Evolutionary conservation across 1,140 invertebrate species (phyloP), one percentile per base, ranked within the genome.

Genomic region (Thaumatotibia leucotreta): DNA sequence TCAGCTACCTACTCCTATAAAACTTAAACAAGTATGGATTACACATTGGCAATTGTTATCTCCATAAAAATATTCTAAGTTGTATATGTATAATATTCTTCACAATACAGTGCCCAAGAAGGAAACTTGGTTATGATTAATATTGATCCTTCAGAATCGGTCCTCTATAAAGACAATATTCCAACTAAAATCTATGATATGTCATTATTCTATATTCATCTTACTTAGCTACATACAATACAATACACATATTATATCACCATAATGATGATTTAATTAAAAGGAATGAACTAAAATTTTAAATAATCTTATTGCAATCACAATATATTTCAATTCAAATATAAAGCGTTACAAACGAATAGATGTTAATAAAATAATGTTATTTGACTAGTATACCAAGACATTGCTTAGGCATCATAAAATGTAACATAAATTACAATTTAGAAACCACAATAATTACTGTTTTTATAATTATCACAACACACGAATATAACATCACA

Each of bases 401-500:
- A 10, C 2, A 39, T 10, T 10, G 10, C 3, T 29, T 31, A 14
- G 52, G n/a, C 17, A 27, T 27, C 52, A 58, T 14, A 29, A 27
- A 58, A 14, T 31, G 52, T 58, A 58, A 24, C n/a, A 27, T 58
- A 14, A 27, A 27, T 14, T 58, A 58, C 52, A 54, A 27, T 27
- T 58, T 58, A 58, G 11, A 20, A 58, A 58, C 52, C 23, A 58
- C 4, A n/a, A 58, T 27, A 24, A 27, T 58, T 4, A 58, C 29
- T 27, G 0, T 58, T 29, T 58, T 58, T 58, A 31, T 14, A 27
- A 14, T 27, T 58, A 58, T 58, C 52, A 58, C 52, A 58, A 58
- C 52, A 58, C 52, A 58, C 52, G 14, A 58, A 58, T 54, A 58
- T 58, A n/a, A n/a, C n/a, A 58, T 58, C 52, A 58, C 52, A 58